phyloP scores from a whole-genome alignment of 2,888 invertebrate genomes.

The Pemphredon lugubris region DNA sequence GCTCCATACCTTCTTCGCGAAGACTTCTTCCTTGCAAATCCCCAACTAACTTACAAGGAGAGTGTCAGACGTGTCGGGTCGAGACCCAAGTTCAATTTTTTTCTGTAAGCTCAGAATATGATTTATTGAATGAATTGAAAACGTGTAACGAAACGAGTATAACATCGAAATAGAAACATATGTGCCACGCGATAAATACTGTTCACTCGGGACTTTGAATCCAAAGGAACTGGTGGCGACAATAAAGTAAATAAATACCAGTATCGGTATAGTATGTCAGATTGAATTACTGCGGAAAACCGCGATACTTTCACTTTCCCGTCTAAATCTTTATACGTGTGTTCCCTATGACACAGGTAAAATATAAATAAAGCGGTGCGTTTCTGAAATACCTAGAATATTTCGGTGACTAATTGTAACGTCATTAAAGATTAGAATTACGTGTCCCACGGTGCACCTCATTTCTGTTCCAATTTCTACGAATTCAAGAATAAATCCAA shows the following conservation, averaged over 20 bases:
- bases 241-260: not conserved
- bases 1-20: too few species aligned
- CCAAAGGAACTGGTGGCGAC: not conserved
- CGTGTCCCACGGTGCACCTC: not conserved
- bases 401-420: not conserved
- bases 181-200: not conserved
- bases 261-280: not conserved
- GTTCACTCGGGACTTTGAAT: not conserved
- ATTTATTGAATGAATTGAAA: too few species aligned
- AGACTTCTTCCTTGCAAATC: too few species aligned
- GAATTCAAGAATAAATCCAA: slow-evolving; percentile 1
- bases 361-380: not conserved
- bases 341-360: not conserved
- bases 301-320: not conserved
- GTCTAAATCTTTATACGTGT: not conserved
- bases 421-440: not conserved
- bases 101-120: too few species aligned
- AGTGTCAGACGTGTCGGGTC: too few species aligned
- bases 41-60: too few species aligned
- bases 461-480: not conserved
- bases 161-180: too few species aligned
- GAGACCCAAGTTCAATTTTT: too few species aligned
- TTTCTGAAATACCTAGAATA: not conserved
- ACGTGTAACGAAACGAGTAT: too few species aligned
- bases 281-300: not conserved